phyloP scores from a whole-genome alignment of 2,113 vertebrate species.

The Oncorhynchus nerka region DNA sequence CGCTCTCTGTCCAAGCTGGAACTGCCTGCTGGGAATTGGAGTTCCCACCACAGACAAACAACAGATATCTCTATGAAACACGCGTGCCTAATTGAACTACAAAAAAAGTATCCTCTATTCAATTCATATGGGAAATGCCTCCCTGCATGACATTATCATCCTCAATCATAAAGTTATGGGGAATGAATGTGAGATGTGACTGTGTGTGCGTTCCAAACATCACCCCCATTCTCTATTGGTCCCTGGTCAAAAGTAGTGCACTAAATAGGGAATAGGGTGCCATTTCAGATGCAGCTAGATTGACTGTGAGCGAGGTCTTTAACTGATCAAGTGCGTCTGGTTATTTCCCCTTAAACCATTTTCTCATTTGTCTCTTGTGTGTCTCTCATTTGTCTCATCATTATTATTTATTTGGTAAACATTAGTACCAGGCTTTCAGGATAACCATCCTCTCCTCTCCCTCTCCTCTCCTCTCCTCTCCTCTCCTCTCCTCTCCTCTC shows the following conservation, averaged over 20 bases:
- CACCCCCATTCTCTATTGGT: too few species aligned
- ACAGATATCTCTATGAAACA: slow-evolving; percentile 33
- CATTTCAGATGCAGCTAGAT: too few species aligned
- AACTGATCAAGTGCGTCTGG: slow-evolving; percentile 11
- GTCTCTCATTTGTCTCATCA: slow-evolving; percentile 14
- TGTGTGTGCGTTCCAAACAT: too few species aligned
- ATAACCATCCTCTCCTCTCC: neutral
- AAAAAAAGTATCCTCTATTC: slow-evolving; percentile 41
- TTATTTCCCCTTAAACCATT: slow-evolving; percentile 29
- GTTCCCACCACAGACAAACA: slow-evolving; percentile 35
- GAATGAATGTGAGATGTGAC: slow-evolving; percentile 26
- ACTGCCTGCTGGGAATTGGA: slow-evolving; percentile 52
- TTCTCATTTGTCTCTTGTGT: slow-evolving; percentile 3
- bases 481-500: slow-evolving; percentile 4
- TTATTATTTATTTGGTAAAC: slow-evolving; percentile 19
- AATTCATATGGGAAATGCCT: slow-evolving; percentile 17
- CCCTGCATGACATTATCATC: slow-evolving; percentile 12
- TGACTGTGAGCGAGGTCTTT: too few species aligned
- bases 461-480: too few species aligned
- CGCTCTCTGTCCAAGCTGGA: slow-evolving; percentile 53
- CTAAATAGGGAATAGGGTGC: too few species aligned
- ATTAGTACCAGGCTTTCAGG: neutral
- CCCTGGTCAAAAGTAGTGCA: too few species aligned
- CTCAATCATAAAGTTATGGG: slow-evolving; percentile 26
- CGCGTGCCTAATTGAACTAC: slow-evolving; percentile 43